A percentile compares a stretch with the other conserved stretches of the same genome.
phyloP scores from a whole-genome alignment of 2,797 vertebrate genomes.

The Betta splendens region DNA sequence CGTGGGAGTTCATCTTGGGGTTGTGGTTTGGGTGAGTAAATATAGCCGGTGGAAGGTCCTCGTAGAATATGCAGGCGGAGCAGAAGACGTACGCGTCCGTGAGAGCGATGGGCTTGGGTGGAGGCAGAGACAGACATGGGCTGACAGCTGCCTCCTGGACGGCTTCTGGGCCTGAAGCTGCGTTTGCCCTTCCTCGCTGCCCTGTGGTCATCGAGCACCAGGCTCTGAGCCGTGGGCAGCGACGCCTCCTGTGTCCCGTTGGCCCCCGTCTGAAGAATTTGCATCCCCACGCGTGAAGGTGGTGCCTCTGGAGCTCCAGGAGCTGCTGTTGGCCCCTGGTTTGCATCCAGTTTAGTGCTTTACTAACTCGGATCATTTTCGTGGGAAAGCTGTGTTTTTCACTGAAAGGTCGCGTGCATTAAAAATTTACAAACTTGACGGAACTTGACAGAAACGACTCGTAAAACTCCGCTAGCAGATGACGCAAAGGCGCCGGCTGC shows the following conservation, averaged over 20 bases:
- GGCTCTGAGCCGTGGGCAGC: conserved; percentile 12
- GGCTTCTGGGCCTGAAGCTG: conserved; percentile 61
- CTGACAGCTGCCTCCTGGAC: conserved; percentile 65
- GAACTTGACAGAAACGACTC: conserved; percentile 27
- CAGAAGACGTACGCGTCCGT: conserved; percentile 24
- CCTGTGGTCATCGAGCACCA: conserved; percentile 34
- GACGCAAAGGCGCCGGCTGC: neutral
- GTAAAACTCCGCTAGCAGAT: conserved; percentile 4
- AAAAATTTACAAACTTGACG: conserved; percentile 59
- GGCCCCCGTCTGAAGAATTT: conserved; percentile 7
- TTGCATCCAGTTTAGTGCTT: conserved; percentile 43
- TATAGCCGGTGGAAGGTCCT: conserved; percentile 1
- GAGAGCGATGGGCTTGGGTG: conserved; percentile 10
- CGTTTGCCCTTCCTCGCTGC: conserved; percentile 50
- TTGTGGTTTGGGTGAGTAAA: conserved; percentile 26
- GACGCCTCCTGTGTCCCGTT: conserved; percentile 8
- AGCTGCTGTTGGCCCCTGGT: conserved; percentile 24
- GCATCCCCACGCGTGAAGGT: neutral
- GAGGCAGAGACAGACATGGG: conserved; percentile 59
- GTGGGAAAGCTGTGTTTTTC: conserved; percentile 43
- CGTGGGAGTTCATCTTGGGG: conserved; percentile 27
- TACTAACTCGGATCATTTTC: conserved; percentile 65
- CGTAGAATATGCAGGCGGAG: conserved; percentile 18
- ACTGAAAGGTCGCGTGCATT: conserved; percentile 42
- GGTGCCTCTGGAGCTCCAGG: conserved; percentile 7